phyloP scores from a whole-genome alignment of 2,797 vertebrate genomes.

The Scolopax rusticola region DNA sequence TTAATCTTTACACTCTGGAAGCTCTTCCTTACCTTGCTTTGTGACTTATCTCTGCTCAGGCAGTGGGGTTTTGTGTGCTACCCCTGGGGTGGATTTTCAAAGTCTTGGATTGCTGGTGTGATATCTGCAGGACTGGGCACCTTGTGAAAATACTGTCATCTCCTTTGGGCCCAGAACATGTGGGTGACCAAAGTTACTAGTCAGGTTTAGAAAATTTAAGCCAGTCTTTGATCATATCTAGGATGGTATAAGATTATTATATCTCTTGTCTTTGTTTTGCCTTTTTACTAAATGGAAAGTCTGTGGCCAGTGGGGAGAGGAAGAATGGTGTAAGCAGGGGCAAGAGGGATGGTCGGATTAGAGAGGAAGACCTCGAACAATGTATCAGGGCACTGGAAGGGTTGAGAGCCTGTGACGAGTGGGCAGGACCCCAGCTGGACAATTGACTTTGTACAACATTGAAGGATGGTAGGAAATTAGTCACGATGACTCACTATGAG shows the following conservation, averaged over 20 bases:
- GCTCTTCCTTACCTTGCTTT: not conserved
- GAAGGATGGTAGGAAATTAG: conserved; percentile 69
- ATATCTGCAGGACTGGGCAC: not conserved
- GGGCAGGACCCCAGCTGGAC: conserved; percentile 45
- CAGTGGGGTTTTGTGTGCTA: not conserved
- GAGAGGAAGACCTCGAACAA: conserved; percentile 52
- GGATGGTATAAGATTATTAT: not conserved
- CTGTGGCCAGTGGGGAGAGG: not conserved
- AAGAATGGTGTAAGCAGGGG: conserved; percentile 16
- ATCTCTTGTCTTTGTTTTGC: not conserved
- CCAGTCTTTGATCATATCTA: accelerated
- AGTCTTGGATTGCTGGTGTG: not conserved
- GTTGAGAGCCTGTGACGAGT: not conserved
- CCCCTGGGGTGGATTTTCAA: not conserved
- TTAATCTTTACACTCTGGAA: not conserved
- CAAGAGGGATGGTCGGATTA: not conserved
- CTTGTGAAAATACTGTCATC: not conserved
- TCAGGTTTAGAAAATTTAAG: not conserved
- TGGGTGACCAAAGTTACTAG: not conserved
- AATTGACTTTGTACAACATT: conserved; percentile 44
- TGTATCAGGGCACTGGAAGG: conserved; percentile 48
- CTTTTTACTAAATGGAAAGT: not conserved
- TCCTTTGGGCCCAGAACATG: accelerated
- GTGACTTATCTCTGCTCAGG: not conserved
- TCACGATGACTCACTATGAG: conserved; percentile 70